Evolutionary conservation across 2,797 vertebrate genomes (phyloP), one percentile per base, ranked within the genome.

Genomic region (Xenentodon cancila): DNA sequence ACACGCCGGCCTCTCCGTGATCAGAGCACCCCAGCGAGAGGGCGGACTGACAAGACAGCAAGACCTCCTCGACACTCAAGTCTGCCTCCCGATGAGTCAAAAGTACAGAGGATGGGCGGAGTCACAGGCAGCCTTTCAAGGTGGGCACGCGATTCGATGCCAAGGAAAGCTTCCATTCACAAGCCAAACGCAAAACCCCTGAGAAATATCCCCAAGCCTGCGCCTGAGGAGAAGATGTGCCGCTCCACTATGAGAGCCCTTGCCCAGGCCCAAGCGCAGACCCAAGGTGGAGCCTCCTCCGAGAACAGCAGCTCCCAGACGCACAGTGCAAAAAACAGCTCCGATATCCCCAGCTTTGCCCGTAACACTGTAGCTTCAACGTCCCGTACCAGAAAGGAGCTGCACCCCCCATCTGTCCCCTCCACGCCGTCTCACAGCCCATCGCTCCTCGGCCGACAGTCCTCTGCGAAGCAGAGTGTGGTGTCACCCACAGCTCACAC

Each of bases 301-400:
- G 91, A 94, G 51, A 86, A 91, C 45, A 84, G 80, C 45, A 88
- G 84, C 77, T 79, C 88, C 19, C 79, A 82, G 40, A 52, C 89
- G 3, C 67, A 42, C 17, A 25, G n/a, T 53, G 59, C 88, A 34
- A 96, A 92, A 61, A 77, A 47, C 65, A 42, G 84, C 2, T 70
- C 89, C 0, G 21, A 82, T 0, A 16, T 96, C 65, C 98, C 98
- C 15, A 92, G 87, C 84, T 99, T 99, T 50, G 97, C 97, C 0
- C 94, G 97, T 19, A 98, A 95, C 85, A 99, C 98, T 0, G 93
- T 99, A 18, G 92, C 98, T 46, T 99, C 94, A 4, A 92, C 95
- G 4, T 97, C 95, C 45, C 93, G 97, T 79, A 93, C 90, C 67
- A 95, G 92, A 70, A 93, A 94, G 6, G 97, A 97, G 32, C 70